Evolutionary conservation across 2,797 vertebrate species (phyloP).

Genomic region (Astyanax mexicanus): DNA sequence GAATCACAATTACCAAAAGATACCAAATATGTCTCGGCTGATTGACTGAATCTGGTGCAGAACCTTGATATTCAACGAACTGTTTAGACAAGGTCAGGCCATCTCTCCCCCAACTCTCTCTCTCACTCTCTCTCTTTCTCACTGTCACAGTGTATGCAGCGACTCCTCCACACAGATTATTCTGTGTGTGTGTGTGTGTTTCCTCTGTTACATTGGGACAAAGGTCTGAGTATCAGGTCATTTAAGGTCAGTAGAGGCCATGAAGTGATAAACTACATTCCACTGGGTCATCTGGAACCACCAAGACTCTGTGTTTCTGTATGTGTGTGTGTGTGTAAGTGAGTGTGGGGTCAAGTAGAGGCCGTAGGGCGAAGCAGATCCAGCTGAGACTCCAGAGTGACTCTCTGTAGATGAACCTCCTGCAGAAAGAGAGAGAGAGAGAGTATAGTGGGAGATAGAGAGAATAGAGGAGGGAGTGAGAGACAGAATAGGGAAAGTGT

Average conservation of each 20-base stretch:
- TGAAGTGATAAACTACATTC: constrained; percentile 11
- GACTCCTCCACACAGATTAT: no score
- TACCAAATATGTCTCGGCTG: no score
- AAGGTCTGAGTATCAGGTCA: not conserved
- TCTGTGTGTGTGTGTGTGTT: not conserved
- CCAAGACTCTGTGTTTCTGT: not conserved
- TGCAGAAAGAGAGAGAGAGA: constrained; percentile 59
- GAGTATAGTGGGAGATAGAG: not conserved
- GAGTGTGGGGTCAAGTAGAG: constrained; percentile 65
- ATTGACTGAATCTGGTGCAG: no score
- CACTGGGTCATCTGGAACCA: not conserved
- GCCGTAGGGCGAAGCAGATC: constrained; percentile 89
- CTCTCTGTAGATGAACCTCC: constrained; percentile 93
- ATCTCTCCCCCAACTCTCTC: no score
- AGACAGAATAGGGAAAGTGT: not conserved
- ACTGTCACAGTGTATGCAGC: no score
- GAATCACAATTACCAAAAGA: no score
- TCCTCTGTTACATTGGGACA: not conserved
- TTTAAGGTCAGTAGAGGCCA: not conserved
- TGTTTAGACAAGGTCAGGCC: no score
- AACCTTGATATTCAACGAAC: no score
- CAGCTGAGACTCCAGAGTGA: constrained; percentile 92
- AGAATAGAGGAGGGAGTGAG: not conserved
- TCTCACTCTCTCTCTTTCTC: no score
- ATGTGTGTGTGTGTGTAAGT: not conserved